Conservation (phyloP, 2,888 invertebrate genomes). For the Loripinus fragilis region DNA sequence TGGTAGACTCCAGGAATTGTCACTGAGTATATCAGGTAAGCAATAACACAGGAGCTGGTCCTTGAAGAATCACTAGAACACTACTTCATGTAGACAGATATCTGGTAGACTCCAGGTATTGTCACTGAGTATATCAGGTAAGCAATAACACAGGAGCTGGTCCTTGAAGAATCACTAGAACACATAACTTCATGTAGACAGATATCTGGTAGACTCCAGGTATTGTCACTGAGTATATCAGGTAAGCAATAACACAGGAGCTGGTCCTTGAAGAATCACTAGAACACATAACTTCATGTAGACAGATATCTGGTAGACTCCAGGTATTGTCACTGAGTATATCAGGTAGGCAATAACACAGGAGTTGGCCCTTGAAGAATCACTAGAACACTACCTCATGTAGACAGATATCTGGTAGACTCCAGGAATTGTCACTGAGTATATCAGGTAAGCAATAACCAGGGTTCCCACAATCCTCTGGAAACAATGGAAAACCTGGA, state of each 20-base stretch:
- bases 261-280: no score
- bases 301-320: conserved; percentile 53
- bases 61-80: conserved; percentile 68
- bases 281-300: conserved; percentile 62
- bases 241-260: no score
- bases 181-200: conserved; percentile 63
- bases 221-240: conserved; percentile 40
- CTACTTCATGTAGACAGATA: conserved; percentile 60
- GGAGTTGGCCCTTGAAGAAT: conserved; percentile 68
- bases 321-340: conserved; percentile 43
- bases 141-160: no score
- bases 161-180: conserved; percentile 65
- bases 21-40: conserved; percentile 53
- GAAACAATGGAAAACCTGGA: no score
- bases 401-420: conserved; percentile 51
- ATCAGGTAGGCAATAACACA: conserved; percentile 62
- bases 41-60: no score
- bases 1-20: conserved; percentile 47
- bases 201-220: conserved; percentile 53
- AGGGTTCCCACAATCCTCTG: no score
- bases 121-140: conserved; percentile 51
- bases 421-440: conserved; percentile 49
- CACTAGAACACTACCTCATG: conserved; percentile 66
- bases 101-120: conserved; percentile 51
- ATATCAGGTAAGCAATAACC: conserved; percentile 55